These are phyloP conservation scores for Epizoanthus ramosus DNA, from an alignment of 92 coral and sea anemone genomes.

Conservation along the genomic window DNA sequence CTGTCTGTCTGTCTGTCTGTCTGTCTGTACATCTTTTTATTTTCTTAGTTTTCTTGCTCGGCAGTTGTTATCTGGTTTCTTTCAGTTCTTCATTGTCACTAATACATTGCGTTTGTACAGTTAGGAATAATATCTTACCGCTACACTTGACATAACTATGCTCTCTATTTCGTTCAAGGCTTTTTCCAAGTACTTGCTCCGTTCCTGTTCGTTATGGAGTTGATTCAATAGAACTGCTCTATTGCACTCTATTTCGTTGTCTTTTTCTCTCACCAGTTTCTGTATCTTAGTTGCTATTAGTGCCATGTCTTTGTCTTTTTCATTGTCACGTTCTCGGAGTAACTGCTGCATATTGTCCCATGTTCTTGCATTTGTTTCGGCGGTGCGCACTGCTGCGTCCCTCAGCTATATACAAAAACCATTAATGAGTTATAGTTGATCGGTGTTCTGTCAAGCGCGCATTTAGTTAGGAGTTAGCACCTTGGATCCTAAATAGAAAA, in stretches of 20 bases:
- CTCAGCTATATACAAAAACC: not conserved
- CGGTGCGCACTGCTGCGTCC: not conserved
- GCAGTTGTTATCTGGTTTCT: too few species aligned
- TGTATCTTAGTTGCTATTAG: not conserved
- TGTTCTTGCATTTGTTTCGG: conserved; percentile 1
- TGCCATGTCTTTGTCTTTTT: conserved; percentile 9
- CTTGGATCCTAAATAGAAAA: too few species aligned
- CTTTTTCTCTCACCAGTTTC: not conserved
- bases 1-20: too few species aligned
- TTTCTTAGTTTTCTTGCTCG: too few species aligned
- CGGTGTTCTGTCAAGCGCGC: too few species aligned
- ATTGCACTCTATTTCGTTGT: conserved; percentile 1
- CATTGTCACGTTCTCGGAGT: not conserved
- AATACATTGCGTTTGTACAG: not conserved
- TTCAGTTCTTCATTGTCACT: too few species aligned
- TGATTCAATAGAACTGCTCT: not conserved
- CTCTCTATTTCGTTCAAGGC: conserved; percentile 13
- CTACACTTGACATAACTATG: not conserved
- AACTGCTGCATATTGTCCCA: not conserved
- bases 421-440: too few species aligned
- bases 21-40: too few species aligned
- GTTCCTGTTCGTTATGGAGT: not conserved
- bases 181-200: not conserved
- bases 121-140: not conserved
- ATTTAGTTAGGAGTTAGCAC: too few species aligned